Evolutionary conservation across 2,113 vertebrate species (phyloP).

Genomic region (Alexandromys fortis): DNA sequence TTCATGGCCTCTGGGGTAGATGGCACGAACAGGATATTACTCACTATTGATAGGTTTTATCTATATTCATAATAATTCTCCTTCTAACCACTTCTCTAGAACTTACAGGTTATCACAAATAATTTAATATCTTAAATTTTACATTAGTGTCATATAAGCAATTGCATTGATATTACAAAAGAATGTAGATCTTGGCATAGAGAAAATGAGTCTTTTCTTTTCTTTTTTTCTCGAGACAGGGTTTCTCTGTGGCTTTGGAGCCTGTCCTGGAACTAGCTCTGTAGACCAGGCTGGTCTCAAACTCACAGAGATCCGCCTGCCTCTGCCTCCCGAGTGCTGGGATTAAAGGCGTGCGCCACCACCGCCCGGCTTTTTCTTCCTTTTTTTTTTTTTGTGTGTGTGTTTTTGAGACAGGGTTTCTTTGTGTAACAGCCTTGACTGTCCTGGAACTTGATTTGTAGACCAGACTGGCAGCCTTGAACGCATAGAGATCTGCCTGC

Average conservation of each 20-base stretch:
- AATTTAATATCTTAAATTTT: conserved; percentile 35
- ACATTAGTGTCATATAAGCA: background rate
- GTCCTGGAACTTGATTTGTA: background rate
- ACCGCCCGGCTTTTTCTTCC: no score
- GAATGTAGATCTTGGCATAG: background rate
- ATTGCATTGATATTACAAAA: background rate
- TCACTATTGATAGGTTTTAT: background rate
- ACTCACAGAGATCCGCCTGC: background rate
- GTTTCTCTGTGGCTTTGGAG: background rate
- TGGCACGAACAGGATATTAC: background rate
- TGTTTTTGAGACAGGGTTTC: background rate
- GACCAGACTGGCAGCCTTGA: background rate
- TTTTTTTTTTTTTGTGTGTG: no score
- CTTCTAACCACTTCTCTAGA: background rate
- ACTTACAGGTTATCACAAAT: background rate
- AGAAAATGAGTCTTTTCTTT: background rate
- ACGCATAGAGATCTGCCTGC: background rate
- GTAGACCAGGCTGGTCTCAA: background rate
- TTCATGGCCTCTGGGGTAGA: background rate
- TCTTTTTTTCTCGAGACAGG: background rate
- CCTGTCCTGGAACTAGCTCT: background rate
- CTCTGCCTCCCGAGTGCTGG: background rate
- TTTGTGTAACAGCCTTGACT: background rate
- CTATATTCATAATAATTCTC: background rate
- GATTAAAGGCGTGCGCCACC: background rate